Conservation (phyloP, 2,888 invertebrate genomes). For the Dynastes hyllus region DNA sequence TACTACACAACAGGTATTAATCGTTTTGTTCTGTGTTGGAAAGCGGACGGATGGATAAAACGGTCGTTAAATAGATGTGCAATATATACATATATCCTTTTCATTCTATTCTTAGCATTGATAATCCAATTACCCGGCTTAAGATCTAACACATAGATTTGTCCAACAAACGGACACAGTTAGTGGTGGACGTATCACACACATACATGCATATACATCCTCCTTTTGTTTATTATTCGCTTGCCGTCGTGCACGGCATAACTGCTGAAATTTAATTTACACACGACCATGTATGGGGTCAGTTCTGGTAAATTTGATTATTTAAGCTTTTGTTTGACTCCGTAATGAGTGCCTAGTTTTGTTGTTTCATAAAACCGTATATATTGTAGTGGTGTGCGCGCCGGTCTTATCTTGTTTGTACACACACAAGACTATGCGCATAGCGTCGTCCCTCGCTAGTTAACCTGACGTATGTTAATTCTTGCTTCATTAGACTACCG, state of each 20-base stretch:
- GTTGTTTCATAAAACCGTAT: constrained; percentile 40
- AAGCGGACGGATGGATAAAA: too few relatives aligned
- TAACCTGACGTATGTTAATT: constrained; percentile 25
- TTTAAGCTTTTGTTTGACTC: constrained; percentile 47
- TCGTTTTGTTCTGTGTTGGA: too few relatives aligned
- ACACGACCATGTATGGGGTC: constrained; percentile 28
- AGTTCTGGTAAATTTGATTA: constrained; percentile 46
- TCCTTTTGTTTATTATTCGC: constrained; percentile 25
- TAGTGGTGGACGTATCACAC: background rate
- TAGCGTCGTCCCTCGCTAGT: background rate
- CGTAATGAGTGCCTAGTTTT: constrained; percentile 46
- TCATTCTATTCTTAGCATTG: background rate
- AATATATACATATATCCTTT: too few relatives aligned
- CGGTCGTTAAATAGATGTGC: too few relatives aligned
- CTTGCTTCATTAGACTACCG: constrained; percentile 17
- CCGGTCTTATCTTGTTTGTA: constrained; percentile 42
- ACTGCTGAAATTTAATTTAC: constrained; percentile 42
- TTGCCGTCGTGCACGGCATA: constrained; percentile 2
- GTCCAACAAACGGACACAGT: background rate
- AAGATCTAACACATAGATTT: background rate
- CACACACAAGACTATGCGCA: constrained; percentile 32
- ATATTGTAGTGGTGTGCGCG: background rate
- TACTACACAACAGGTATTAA: too few relatives aligned
- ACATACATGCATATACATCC: background rate
- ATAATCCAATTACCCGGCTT: constrained; percentile 2